Conservation (phyloP, 2,797 vertebrate genomes). For the Sebastes baramenuke region DNA sequence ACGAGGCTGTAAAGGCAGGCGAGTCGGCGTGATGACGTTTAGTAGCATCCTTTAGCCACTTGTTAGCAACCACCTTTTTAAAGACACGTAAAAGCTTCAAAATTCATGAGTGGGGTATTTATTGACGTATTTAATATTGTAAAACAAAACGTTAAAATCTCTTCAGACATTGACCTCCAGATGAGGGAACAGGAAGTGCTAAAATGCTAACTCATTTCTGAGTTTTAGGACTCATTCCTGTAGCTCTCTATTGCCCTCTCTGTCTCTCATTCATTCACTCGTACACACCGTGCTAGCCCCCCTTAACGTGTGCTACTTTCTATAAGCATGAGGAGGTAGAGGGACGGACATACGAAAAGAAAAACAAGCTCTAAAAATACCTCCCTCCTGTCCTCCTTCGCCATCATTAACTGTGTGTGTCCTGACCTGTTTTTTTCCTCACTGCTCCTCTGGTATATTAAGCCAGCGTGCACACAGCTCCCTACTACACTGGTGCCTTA, state of each 20-base stretch:
- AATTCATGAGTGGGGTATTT: no score
- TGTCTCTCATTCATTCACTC: neutral
- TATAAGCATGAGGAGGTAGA: neutral
- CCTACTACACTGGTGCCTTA: slow-evolving; percentile 67
- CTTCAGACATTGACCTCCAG: no score
- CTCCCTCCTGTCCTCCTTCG: slow-evolving; percentile 56
- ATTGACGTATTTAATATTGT: no score
- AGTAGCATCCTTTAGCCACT: no score
- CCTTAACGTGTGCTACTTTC: slow-evolving; percentile 68
- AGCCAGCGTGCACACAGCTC: slow-evolving; percentile 45
- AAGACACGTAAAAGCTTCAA: no score
- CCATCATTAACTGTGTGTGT: slow-evolving; percentile 42
- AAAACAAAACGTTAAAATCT: no score
- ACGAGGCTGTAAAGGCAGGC: no score
- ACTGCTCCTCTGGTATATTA: slow-evolving; percentile 59
- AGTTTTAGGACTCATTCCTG: neutral
- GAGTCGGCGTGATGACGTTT: no score
- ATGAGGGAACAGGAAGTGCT: neutral
- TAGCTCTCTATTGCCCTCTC: neutral
- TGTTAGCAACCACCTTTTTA: no score
- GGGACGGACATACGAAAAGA: neutral
- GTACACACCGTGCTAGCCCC: neutral
- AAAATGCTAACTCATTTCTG: neutral
- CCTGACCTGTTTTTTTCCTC: slow-evolving; percentile 15
- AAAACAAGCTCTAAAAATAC: slow-evolving; percentile 70